phyloP scores from a whole-genome alignment of 2,797 vertebrate species.

The Myiothlypis chrysogaster region DNA sequence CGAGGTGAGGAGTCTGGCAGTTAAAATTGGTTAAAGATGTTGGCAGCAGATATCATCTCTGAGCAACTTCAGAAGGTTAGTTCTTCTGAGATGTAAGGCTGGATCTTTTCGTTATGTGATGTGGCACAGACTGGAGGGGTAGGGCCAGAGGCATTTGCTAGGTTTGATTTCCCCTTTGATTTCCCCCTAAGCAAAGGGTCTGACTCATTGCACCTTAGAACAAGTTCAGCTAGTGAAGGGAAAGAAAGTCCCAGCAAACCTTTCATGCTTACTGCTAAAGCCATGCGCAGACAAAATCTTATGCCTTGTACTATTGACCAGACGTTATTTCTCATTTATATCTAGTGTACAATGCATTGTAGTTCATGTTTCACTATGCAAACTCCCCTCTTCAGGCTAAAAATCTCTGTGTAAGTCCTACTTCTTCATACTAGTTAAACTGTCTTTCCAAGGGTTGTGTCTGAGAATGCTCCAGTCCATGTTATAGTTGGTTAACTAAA shows the following conservation, averaged over 20 bases:
- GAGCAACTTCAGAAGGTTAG: not conserved
- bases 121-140: not conserved
- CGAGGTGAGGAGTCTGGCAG: not conserved
- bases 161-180: not conserved
- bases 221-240: fast-evolving
- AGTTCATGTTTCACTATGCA: not conserved
- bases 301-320: not conserved
- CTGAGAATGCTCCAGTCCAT: not conserved
- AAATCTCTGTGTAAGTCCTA: not conserved
- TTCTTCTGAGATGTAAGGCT: not conserved
- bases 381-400: not conserved
- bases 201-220: not conserved
- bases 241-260: not conserved
- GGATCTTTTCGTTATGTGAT: not conserved
- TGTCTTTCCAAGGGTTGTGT: fast-evolving
- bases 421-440: not conserved
- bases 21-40: not conserved
- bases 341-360: not conserved
- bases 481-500: not conserved
- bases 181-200: not conserved
- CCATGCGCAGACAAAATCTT: not conserved
- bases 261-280: not conserved
- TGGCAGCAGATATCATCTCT: not conserved
- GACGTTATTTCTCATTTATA: not conserved
- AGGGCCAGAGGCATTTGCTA: not conserved